Percentiles rank a stretch among this genome's conserved stretches.
Evolutionary conservation across 2,113 vertebrate species (phyloP).

Genomic region (Gnathonemus longibarbis): DNA sequence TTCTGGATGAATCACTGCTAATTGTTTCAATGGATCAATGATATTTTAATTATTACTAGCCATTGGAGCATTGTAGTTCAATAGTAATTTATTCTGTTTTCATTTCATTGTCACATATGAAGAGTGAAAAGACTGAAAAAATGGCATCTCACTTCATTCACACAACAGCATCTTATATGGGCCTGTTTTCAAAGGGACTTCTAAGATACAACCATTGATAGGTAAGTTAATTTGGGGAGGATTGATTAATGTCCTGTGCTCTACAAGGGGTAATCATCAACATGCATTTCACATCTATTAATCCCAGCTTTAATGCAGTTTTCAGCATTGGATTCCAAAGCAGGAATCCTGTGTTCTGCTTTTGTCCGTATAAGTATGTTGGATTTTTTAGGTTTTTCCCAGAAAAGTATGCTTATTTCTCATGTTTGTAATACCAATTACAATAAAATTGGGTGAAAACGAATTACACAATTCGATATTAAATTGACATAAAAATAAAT

Average conservation of each 20-base stretch:
- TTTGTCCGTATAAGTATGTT: neutral
- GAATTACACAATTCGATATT: neutral
- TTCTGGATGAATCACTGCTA: neutral
- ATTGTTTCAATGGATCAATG: constrained; percentile 7
- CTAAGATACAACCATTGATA: neutral
- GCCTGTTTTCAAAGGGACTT: neutral
- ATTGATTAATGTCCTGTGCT: neutral
- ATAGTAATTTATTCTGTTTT: neutral
- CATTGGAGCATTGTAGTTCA: constrained; percentile 1
- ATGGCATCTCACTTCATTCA: neutral
- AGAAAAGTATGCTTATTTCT: neutral
- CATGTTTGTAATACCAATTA: neutral
- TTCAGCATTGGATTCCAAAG: neutral
- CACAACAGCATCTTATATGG: neutral
- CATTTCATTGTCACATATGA: constrained; percentile 4
- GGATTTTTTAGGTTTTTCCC: neutral
- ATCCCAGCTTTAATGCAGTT: neutral
- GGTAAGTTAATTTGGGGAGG: neutral
- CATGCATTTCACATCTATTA: neutral
- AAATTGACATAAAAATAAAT: neutral
- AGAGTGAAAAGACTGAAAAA: neutral
- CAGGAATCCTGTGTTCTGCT: neutral
- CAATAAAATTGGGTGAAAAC: neutral
- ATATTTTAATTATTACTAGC: neutral
- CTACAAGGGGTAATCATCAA: neutral